phyloP scores from a whole-genome alignment of 1,140 invertebrate species.

The Octopus sinensis region DNA sequence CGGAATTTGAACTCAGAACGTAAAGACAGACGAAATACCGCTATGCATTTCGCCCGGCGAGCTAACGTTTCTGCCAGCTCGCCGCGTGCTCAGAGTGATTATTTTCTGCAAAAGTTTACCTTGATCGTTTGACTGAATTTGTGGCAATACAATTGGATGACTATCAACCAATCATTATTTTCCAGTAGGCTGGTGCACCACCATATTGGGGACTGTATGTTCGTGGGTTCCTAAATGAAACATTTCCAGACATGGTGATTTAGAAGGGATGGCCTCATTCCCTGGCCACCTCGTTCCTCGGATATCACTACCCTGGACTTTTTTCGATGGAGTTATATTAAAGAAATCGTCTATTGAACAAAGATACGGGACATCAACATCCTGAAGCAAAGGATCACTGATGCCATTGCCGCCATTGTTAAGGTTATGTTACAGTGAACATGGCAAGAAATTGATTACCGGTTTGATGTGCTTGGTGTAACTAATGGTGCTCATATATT shows the following conservation, averaged over 20 bases:
- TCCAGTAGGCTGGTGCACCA: not conserved
- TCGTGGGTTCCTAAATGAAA: not conserved
- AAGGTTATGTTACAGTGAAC: not conserved
- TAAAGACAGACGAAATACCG: too few relatives aligned
- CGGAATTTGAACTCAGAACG: too few relatives aligned
- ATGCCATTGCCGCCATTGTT: not conserved
- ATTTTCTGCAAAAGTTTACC: not conserved
- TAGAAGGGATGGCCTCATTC: not conserved
- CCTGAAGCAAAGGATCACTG: not conserved
- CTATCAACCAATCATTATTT: not conserved
- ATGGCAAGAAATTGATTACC: not conserved
- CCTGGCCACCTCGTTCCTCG: not conserved
- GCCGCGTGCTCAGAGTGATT: not conserved
- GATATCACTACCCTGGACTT: slow-evolving; percentile 4
- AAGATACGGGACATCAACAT: not conserved
- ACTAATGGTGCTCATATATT: slow-evolving; percentile 8
- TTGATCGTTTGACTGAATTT: not conserved
- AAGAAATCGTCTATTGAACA: not conserved
- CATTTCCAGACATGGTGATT: not conserved
- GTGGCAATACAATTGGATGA: not conserved
- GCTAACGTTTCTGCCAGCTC: too few relatives aligned
- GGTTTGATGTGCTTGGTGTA: not conserved
- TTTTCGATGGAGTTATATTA: not conserved
- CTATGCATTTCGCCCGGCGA: too few relatives aligned
- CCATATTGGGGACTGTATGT: not conserved